These are phyloP conservation scores for Apaloderma vittatum DNA, from an alignment of 2,113 vertebrate species.

Conservation along the genomic window DNA sequence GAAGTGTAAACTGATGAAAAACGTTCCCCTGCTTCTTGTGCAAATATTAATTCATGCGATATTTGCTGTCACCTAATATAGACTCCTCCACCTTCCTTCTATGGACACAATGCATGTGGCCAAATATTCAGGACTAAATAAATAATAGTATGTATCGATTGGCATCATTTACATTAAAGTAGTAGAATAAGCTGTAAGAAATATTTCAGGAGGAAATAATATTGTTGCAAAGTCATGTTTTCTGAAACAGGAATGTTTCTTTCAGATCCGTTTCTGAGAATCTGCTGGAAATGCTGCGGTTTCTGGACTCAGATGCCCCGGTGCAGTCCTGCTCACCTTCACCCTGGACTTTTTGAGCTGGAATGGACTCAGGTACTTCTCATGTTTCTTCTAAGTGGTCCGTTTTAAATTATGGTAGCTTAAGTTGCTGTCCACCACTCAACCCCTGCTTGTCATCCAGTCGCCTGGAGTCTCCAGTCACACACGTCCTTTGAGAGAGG, in stretches of 20 bases:
- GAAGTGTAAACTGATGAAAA: background rate
- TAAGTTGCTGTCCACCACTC: background rate
- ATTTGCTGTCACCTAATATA: background rate
- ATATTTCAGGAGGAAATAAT: background rate
- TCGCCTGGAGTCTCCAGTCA: fast-evolving
- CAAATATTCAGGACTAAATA: background rate
- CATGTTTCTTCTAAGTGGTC: background rate
- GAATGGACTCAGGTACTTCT: background rate
- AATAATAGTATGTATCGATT: background rate
- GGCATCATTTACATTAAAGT: background rate
- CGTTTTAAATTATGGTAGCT: fast-evolving
- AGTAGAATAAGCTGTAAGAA: background rate
- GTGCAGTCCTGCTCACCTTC: background rate
- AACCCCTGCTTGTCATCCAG: background rate
- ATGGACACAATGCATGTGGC: background rate
- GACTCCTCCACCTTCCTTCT: background rate
- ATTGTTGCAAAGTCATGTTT: background rate
- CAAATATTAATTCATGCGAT: background rate
- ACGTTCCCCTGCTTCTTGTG: background rate
- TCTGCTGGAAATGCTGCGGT: background rate
- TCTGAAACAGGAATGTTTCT: background rate
- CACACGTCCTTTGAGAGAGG: background rate
- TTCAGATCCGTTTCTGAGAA: background rate
- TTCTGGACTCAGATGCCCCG: background rate
- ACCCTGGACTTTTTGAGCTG: background rate